A percentile compares a stretch with the other conserved stretches of the same genome.
These are phyloP conservation scores for Cremastinae sp. DNA, from an alignment of 2,888 invertebrate species.

Conservation along the genomic window DNA sequence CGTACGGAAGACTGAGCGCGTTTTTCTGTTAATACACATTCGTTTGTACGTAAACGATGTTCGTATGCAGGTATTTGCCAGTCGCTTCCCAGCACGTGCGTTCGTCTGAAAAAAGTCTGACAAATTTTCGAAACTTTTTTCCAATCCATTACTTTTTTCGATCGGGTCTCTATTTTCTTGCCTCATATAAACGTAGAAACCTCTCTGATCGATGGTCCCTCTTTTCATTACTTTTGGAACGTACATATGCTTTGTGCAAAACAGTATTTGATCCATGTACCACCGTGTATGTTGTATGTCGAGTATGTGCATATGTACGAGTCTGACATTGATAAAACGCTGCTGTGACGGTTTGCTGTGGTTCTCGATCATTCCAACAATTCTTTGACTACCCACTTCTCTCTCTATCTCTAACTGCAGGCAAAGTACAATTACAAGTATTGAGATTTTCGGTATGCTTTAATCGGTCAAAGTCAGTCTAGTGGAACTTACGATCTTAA, in stretches of 20 bases:
- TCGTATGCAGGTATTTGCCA: constrained; percentile 1
- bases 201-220: constrained; percentile 48
- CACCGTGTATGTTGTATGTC: background rate
- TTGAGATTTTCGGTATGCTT: no score
- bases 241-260: background rate
- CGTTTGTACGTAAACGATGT: background rate
- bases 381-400: background rate
- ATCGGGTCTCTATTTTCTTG: constrained; percentile 44
- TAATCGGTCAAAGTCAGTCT: no score
- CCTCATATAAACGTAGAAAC: constrained; percentile 1
- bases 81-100: constrained; percentile 16
- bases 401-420: constrained; percentile 1
- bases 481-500: no score
- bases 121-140: constrained; percentile 57
- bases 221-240: constrained; percentile 32
- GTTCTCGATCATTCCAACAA: constrained; percentile 19
- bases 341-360: constrained; percentile 6
- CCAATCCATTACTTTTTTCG: constrained; percentile 56
- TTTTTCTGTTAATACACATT: background rate
- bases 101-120: constrained; percentile 43
- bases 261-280: background rate
- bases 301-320: constrained; percentile 6
- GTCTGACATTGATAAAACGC: constrained; percentile 47
- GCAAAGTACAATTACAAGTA: no score
- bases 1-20: background rate